These are phyloP conservation scores for Antennarius maculatus DNA, from an alignment of 2,797 vertebrate species.

Conservation along the genomic window DNA sequence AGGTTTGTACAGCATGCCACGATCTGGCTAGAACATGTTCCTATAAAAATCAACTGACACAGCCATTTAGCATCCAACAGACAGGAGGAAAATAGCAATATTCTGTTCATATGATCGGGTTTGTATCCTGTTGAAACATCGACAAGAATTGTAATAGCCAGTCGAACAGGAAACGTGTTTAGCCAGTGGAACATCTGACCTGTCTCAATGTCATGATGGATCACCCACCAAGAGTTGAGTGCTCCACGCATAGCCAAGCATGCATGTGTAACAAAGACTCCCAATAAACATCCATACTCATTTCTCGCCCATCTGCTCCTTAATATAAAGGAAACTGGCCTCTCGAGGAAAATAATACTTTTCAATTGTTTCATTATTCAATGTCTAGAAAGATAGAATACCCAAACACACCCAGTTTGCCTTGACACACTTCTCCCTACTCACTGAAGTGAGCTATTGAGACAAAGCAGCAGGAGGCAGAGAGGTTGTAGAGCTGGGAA, in stretches of 20 bases:
- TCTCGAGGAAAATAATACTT: constrained; percentile 62
- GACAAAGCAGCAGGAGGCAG: constrained; percentile 68
- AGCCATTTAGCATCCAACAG: constrained; percentile 32
- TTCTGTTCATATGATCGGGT: constrained; percentile 45
- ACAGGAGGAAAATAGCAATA: constrained; percentile 33
- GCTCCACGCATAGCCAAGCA: constrained; percentile 59
- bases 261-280: constrained; percentile 73
- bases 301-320: constrained; percentile 77
- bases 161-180: constrained; percentile 66
- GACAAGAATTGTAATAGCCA: constrained; percentile 44
- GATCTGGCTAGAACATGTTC: constrained; percentile 8
- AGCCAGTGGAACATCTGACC: constrained; percentile 74
- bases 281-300: constrained; percentile 76
- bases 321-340: constrained; percentile 64
- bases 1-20: constrained; percentile 11
- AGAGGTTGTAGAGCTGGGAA: constrained; percentile 57
- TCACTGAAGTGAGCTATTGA: constrained; percentile 71
- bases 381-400: constrained; percentile 64
- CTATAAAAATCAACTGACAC: constrained; percentile 22
- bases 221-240: constrained; percentile 67
- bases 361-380: constrained; percentile 75
- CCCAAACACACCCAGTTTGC: constrained; percentile 65
- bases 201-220: constrained; percentile 78
- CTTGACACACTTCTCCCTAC: constrained; percentile 74
- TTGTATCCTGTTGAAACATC: constrained; percentile 33